A percentile compares a stretch with the other conserved stretches of the same genome.
Conservation (phyloP, 2,113 vertebrate genomes). For the Crocuta crocuta region DNA sequence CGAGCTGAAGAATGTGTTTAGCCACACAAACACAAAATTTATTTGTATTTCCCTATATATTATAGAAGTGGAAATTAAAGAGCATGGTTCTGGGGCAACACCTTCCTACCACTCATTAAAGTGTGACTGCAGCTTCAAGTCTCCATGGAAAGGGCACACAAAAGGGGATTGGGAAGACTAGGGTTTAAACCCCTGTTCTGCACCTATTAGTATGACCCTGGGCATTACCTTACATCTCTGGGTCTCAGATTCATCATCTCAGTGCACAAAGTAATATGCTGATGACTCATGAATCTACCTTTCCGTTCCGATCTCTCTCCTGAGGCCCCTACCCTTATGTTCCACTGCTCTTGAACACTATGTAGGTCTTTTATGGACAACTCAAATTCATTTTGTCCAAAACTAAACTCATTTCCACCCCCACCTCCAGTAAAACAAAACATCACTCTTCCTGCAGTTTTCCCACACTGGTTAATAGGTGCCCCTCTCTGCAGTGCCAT, state of each 20-base stretch:
- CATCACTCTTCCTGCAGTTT: not conserved
- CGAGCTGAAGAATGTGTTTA: not conserved
- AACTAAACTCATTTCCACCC: not conserved
- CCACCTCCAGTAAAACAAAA: not conserved
- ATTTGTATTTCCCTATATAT: not conserved
- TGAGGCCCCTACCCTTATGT: not conserved
- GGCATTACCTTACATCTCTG: not conserved
- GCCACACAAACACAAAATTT: not conserved
- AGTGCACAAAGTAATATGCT: not conserved
- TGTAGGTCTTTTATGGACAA: not conserved
- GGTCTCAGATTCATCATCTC: conserved; percentile 2
- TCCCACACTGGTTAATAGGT: not conserved
- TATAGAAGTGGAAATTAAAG: conserved; percentile 11
- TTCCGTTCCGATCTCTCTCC: not conserved
- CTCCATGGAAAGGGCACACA: not conserved
- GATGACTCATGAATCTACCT: not conserved
- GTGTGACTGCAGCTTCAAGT: not conserved
- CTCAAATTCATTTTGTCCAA: not conserved
- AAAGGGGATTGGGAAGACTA: not conserved
- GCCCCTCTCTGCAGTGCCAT: not conserved
- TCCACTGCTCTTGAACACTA: not conserved
- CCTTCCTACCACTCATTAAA: not conserved
- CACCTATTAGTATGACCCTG: not conserved
- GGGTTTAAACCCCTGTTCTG: not conserved
- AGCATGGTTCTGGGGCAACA: not conserved